Conservation (phyloP, 2,113 vertebrate species). For the Chloropsis cyanopogon region DNA sequence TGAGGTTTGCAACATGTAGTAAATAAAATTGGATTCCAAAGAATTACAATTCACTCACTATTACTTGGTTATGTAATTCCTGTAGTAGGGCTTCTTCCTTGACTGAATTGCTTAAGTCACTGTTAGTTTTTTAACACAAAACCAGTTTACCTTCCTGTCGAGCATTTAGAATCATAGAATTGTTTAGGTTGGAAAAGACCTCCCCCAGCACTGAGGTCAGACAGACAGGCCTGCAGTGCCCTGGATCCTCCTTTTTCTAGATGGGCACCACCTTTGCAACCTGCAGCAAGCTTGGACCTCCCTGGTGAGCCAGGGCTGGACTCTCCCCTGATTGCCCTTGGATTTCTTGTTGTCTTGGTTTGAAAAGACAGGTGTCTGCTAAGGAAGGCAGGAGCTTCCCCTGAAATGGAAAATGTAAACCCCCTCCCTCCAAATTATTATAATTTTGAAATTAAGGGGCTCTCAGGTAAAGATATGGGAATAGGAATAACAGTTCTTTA, state of each 20-base stretch:
- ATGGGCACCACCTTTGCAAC: not conserved
- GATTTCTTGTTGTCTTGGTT: not conserved
- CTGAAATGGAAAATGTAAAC: too few species aligned
- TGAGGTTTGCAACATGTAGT: not conserved
- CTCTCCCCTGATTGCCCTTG: not conserved
- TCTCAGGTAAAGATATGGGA: too few species aligned
- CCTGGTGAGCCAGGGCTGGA: not conserved
- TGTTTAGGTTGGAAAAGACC: not conserved
- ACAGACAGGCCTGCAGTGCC: not conserved
- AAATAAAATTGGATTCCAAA: not conserved
- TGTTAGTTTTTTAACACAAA: not conserved
- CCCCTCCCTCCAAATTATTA: too few species aligned
- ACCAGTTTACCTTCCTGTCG: not conserved
- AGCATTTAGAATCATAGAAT: not conserved
- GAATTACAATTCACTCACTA: fast-evolving
- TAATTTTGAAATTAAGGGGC: too few species aligned
- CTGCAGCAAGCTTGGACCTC: not conserved
- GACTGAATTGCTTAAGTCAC: not conserved
- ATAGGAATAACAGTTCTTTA: too few species aligned
- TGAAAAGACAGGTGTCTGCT: too few species aligned
- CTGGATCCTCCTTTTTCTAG: not conserved
- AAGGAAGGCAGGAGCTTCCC: too few species aligned
- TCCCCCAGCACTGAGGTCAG: not conserved
- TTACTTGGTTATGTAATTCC: not conserved
- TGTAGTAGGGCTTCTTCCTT: not conserved